Base-by-base conservation (phyloP, 2,888 invertebrate genomes). In the Callyntrura guangdongensis region DNA sequence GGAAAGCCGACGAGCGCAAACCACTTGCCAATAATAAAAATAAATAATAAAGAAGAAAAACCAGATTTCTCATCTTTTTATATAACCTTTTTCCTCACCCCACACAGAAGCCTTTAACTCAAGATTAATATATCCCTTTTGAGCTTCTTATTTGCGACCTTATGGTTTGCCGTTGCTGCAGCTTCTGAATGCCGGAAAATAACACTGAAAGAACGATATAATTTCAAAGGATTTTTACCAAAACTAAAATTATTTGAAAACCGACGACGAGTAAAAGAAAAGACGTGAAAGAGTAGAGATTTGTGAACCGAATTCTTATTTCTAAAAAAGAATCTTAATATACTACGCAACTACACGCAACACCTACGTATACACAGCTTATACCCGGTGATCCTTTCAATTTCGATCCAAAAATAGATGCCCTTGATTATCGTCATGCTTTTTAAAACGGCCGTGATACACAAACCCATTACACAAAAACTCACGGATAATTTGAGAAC, bases 401-500 rank as follows among this genome's bases (percentile, higher is more conserved):
- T 69, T 56, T 45, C 8, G 45, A 12, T 69, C 72, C 61, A 89
- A 84, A 89, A 89, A 79, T 86, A 90, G 85, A 85, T 86, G 72
- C 67, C 82, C 86, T 74, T 81, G 82, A 82, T 90, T 69, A 49
- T 20, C 67, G 36, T 77, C 67, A 56, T 77, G 22, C 25, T 81
- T 90, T 86, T 83, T 45, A 56, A n/a, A 49, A 61, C 53, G 9
- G n/a, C 12, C 36, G 61, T 25, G 17, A 61, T 56, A 17, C 36
- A 79, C 79, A 61, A 83, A 61, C 82, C 69, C 17, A 25, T 74
- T 83, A 72, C 56, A 22, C 9, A 69, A 77, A 64, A 45, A 69
- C 47, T 79, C 56, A 69, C 53, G 85, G 85, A 90, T 90, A 90
- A 90, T 89, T 84, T 83, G 47, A 83, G 83, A 84, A 47, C 56